phyloP scores from a whole-genome alignment of 2,888 invertebrate species.

The Microchrysa polita region DNA sequence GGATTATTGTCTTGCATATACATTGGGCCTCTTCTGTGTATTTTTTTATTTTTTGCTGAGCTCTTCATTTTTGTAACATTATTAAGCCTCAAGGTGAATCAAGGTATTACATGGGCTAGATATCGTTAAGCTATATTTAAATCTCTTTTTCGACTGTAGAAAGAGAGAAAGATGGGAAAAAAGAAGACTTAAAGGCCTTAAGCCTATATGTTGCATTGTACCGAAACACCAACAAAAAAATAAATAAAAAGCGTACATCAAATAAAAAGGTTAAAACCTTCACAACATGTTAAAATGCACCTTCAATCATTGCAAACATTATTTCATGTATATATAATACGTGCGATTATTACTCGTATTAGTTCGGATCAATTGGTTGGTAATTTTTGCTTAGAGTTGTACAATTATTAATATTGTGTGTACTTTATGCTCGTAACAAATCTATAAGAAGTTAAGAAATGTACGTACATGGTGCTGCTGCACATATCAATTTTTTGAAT shows the following conservation, averaged over 20 bases:
- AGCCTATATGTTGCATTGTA: conserved; percentile 4
- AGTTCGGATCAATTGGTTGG: too few relatives aligned
- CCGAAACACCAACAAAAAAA: too few relatives aligned
- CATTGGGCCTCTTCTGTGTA: neutral
- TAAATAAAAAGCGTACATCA: neutral
- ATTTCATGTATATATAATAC: neutral
- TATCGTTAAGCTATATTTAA: too few relatives aligned
- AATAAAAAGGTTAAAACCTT: conserved; percentile 31
- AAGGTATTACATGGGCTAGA: conserved; percentile 3
- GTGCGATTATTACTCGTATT: too few relatives aligned
- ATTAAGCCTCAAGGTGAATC: conserved; percentile 22
- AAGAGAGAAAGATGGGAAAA: too few relatives aligned
- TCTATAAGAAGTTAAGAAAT: too few relatives aligned
- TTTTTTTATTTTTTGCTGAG: neutral
- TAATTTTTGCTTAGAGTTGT: too few relatives aligned
- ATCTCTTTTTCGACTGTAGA: neutral
- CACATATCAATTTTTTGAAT: too few relatives aligned
- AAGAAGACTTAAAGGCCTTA: neutral
- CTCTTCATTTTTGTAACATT: conserved; percentile 3
- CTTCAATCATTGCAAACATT: too few relatives aligned
- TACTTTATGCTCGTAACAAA: too few relatives aligned
- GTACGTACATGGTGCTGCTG: too few relatives aligned
- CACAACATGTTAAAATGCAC: conserved; percentile 35
- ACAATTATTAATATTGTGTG: too few relatives aligned
- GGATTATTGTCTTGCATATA: neutral